These are phyloP conservation scores for Sisor rabdophorus DNA, from an alignment of 2,113 vertebrate species.

Conservation along the genomic window DNA sequence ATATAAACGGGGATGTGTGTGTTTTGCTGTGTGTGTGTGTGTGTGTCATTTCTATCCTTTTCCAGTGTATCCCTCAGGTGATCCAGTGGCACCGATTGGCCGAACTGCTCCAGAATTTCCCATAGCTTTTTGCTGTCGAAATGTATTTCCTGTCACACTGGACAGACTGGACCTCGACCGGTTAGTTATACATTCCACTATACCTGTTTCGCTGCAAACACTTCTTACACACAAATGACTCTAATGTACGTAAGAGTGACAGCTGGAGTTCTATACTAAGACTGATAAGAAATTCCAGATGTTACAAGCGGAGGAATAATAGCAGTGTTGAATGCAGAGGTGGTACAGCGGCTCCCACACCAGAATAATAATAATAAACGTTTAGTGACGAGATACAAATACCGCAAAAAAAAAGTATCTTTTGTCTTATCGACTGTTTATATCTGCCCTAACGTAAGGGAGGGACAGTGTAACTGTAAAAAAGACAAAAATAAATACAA, in stretches of 20 bases:
- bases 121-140: slow-evolving; percentile 67
- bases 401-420: background rate
- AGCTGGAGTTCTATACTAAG: no score
- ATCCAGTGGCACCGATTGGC: slow-evolving; percentile 37
- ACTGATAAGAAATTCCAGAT: background rate
- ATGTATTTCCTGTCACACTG: slow-evolving; percentile 71
- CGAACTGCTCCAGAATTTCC: slow-evolving; percentile 58
- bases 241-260: background rate
- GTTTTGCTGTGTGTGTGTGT: no score
- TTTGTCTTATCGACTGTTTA: no score
- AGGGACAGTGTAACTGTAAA: no score
- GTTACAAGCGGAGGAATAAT: background rate
- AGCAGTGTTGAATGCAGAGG: no score
- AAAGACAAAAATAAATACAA: no score
- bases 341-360: background rate
- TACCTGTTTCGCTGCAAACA: background rate
- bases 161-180: slow-evolving; percentile 84
- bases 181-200: slow-evolving; percentile 61
- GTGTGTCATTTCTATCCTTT: background rate
- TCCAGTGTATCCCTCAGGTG: slow-evolving; percentile 25
- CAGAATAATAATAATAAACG: background rate
- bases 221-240: background rate
- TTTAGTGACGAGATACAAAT: background rate
- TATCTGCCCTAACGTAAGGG: no score
- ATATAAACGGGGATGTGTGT: no score